Base-by-base conservation (phyloP, 2,888 invertebrate species). In the Cancer borealis region DNA sequence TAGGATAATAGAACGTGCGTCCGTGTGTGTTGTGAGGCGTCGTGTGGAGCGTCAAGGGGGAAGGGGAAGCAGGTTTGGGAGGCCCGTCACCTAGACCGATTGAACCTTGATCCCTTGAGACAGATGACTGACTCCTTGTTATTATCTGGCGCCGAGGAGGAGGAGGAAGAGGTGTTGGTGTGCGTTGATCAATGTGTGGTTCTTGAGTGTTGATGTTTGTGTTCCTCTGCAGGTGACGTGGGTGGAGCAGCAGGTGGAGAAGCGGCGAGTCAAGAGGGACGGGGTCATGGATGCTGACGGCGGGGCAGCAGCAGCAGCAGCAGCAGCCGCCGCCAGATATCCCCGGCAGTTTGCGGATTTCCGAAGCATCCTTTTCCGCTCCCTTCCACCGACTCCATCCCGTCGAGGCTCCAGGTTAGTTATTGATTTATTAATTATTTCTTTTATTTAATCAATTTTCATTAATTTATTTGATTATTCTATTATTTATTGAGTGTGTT, bases 171-270 rank as follows among this genome's bases (percentile, higher is more conserved):
- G 30, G 88, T 8, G 6, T 66, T 66, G 21, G 60, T 66, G 60
- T 66, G 60, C 17, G 60, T 6, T 49, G 49, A 49, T n/a, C 26
- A n/a, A 47, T 14, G 47, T 46, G 45, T 47, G 47, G 66, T 88
- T n/a, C 87, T 14, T 54, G 21, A 21, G 6, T 84, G n/a, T 17
- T 60, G 26, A 45, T 39, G 0, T 21, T 21, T 60, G 17, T 17
- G 30, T 93, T 30, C 30, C 73, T 96, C 96, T 96, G 88, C 96
- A 98, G 98, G 98, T 98, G 54, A 97, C 97, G 96, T 99, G 99
- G 99, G 98, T 98, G 96, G 98, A 99, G 96, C 99, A 99, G 96
- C 99, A 99, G 97, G 98, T 98, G 96, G 98, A 98, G 96, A 98
- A 98, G 97, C 97, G 97, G 95, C 97, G 99, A 95, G 97, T 97